Evolutionary conservation across 2,113 vertebrate species (phyloP).

Genomic region (Panurus biarmicus): DNA sequence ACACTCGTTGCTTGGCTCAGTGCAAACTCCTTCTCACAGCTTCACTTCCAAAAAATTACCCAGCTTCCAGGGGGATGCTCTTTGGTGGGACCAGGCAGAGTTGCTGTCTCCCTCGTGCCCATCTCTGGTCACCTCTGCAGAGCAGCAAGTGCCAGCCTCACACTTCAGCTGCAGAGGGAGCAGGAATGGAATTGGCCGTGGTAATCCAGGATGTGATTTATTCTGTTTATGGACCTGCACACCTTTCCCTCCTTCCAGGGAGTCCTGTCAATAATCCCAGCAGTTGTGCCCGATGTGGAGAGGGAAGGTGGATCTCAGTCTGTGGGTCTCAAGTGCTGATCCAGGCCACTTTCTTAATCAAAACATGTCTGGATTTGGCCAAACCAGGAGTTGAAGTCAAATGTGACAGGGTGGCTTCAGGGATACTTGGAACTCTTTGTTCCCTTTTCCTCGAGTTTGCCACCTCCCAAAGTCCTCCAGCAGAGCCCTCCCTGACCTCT

Average conservation of each 20-base stretch:
- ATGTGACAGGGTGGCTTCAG: not conserved
- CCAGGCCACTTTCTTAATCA: not conserved
- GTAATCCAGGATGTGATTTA: not conserved
- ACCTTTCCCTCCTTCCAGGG: not conserved
- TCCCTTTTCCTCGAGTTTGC: not conserved
- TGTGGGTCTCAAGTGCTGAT: not conserved
- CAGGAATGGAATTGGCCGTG: accelerated
- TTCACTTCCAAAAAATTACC: accelerated
- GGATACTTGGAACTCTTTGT: accelerated
- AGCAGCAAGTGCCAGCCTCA: not conserved
- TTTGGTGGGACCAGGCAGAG: not conserved
- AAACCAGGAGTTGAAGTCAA: not conserved
- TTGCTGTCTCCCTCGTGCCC: accelerated
- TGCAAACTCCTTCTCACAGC: not conserved
- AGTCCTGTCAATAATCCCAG: not conserved
- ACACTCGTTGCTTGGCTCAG: not conserved
- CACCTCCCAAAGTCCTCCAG: not conserved
- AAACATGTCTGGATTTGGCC: not conserved
- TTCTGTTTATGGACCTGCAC: not conserved
- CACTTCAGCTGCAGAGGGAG: not conserved
- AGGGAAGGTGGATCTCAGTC: not conserved
- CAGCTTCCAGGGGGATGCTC: not conserved
- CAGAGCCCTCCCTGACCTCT: not conserved
- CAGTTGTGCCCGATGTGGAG: not conserved
- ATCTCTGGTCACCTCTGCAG: not conserved